Evolutionary conservation across 2,113 vertebrate species (phyloP).

Genomic region (Kobus ellipsiprymnus): DNA sequence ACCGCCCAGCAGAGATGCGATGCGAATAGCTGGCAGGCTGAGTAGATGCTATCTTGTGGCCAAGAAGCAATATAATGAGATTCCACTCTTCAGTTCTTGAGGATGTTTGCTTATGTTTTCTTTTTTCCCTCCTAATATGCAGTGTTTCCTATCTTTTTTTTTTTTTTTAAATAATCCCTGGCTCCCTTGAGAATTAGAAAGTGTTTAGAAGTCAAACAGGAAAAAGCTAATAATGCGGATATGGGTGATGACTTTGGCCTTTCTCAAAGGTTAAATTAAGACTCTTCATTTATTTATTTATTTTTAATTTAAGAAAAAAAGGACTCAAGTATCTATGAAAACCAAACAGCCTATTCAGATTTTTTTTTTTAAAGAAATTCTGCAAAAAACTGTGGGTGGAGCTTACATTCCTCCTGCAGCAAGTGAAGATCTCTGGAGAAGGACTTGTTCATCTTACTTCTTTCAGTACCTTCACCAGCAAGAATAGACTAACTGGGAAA

Average conservation of each 20-base stretch:
- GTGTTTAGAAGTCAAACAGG: background rate
- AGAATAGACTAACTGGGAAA: background rate
- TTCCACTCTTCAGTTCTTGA: background rate
- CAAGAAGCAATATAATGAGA: background rate
- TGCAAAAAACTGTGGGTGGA: background rate
- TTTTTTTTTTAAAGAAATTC: background rate
- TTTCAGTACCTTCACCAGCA: background rate
- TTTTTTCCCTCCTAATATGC: background rate
- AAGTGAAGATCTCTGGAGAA: background rate
- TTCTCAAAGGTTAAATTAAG: background rate
- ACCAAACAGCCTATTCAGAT: background rate
- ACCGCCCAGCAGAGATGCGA: fast-evolving
- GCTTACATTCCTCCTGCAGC: background rate
- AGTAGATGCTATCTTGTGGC: background rate
- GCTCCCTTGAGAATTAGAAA: background rate
- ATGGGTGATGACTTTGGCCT: background rate
- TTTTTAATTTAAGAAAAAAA: background rate
- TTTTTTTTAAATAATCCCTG: background rate
- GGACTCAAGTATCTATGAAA: background rate
- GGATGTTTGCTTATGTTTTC: background rate
- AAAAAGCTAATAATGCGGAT: background rate
- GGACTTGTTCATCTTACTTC: background rate
- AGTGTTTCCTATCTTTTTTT: background rate
- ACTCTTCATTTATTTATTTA: background rate
- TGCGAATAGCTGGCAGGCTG: background rate